These are phyloP conservation scores for Ateles fusciceps DNA, from an alignment of 2,797 vertebrate species.

Conservation along the genomic window DNA sequence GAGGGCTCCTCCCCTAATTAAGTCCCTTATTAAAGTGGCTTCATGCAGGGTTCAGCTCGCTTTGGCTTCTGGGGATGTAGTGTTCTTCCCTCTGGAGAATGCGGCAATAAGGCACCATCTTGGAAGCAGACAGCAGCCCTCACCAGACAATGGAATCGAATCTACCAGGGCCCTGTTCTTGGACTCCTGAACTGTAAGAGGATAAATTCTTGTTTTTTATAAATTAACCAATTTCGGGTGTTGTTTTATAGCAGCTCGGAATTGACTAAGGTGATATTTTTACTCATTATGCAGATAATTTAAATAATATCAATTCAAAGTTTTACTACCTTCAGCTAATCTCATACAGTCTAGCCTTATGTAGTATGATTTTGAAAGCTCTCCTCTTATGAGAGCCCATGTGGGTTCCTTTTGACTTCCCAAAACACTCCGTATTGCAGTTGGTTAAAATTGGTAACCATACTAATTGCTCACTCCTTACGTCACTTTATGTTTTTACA, in stretches of 20 bases:
- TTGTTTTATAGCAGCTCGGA: not conserved
- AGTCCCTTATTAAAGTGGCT: not conserved
- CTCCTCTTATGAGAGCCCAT: not conserved
- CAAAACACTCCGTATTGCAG: not conserved
- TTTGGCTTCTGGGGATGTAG: not conserved
- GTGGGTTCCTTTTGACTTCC: not conserved
- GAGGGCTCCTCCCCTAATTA: not conserved
- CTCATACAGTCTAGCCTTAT: not conserved
- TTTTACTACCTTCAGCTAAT: not conserved
- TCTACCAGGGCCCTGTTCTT: not conserved
- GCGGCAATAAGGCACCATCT: no score
- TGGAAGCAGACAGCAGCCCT: not conserved
- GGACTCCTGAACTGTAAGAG: not conserved
- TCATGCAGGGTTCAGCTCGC: accelerated
- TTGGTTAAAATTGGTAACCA: not conserved
- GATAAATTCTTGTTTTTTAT: not conserved
- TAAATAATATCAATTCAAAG: not conserved
- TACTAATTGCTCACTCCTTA: not conserved
- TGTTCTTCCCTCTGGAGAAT: not conserved
- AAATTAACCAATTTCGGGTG: not conserved
- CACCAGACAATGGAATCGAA: not conserved
- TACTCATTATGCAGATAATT: not conserved
- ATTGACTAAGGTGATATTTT: not conserved
- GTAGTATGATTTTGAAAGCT: not conserved
- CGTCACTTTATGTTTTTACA: not conserved